A percentile compares a stretch with the other conserved stretches of the same genome.
phyloP scores from a whole-genome alignment of 2,113 vertebrate species.

The Lagopus leucura region DNA sequence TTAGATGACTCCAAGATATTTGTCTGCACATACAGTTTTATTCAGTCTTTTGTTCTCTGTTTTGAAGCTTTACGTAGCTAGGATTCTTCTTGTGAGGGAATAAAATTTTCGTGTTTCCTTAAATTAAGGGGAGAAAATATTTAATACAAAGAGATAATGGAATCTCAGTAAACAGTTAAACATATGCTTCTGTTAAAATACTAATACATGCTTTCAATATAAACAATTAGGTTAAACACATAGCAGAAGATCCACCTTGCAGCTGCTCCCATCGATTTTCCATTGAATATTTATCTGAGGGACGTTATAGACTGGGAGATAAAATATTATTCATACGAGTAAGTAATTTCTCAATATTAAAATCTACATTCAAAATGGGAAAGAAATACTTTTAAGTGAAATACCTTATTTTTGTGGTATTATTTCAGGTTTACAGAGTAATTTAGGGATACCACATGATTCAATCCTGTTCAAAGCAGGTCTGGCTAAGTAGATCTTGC shows the following conservation, averaged over 20 bases:
- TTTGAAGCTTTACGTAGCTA: background rate
- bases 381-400: background rate
- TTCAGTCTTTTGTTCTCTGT: background rate
- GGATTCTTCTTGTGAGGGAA: background rate
- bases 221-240: conserved; percentile 85
- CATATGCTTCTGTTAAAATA: background rate
- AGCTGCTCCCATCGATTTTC: conserved; percentile 95
- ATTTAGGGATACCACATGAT: background rate
- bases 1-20: background rate
- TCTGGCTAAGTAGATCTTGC: background rate
- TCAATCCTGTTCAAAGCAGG: background rate
- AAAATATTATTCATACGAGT: conserved; percentile 98
- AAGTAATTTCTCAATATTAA: conserved; percentile 67
- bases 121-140: background rate
- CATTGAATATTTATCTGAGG: conserved; percentile 97
- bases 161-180: background rate
- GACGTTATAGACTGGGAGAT: conserved; percentile 94
- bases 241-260: conserved; percentile 91
- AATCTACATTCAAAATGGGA: background rate
- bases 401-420: background rate
- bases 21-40: background rate
- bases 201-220: conserved; percentile 7
- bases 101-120: background rate
- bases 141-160: background rate
- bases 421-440: background rate